These are phyloP conservation scores for Papilio polytes DNA, from an alignment of 1,140 invertebrate genomes.

Conservation along the genomic window DNA sequence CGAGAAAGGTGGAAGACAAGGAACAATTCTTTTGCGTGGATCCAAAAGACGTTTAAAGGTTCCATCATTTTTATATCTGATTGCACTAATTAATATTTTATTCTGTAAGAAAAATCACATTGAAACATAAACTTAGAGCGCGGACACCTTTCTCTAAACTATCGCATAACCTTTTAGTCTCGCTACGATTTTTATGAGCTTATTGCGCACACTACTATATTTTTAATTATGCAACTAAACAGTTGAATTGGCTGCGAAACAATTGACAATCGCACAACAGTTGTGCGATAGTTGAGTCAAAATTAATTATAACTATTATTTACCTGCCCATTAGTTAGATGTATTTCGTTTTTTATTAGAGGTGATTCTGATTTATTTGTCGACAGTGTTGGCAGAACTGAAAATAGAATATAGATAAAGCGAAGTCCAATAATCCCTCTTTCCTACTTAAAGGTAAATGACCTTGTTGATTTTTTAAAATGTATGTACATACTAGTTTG, in stretches of 20 bases:
- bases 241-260: too few species aligned
- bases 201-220: too few species aligned
- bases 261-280: too few species aligned
- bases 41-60: conserved; percentile 52
- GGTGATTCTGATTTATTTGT: conserved; percentile 41
- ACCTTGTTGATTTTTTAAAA: background rate
- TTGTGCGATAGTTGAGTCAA: background rate
- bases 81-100: conserved; percentile 48
- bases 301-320: conserved; percentile 21
- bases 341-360: conserved; percentile 46
- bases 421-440: background rate
- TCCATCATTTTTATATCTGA: conserved; percentile 53
- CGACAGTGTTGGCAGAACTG: conserved; percentile 53
- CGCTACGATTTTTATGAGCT: too few species aligned
- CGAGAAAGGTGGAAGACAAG: conserved; percentile 57
- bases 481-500: conserved; percentile 50
- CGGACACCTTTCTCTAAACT: background rate
- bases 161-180: too few species aligned
- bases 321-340: conserved; percentile 50
- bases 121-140: too few species aligned
- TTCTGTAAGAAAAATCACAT: conserved; percentile 50
- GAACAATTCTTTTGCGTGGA: conserved; percentile 17
- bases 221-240: too few species aligned
- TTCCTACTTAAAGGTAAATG: background rate
- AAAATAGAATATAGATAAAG: conserved; percentile 26